Evolutionary conservation across 2,888 invertebrate species (phyloP).

Genomic region (Erebia ligea): DNA sequence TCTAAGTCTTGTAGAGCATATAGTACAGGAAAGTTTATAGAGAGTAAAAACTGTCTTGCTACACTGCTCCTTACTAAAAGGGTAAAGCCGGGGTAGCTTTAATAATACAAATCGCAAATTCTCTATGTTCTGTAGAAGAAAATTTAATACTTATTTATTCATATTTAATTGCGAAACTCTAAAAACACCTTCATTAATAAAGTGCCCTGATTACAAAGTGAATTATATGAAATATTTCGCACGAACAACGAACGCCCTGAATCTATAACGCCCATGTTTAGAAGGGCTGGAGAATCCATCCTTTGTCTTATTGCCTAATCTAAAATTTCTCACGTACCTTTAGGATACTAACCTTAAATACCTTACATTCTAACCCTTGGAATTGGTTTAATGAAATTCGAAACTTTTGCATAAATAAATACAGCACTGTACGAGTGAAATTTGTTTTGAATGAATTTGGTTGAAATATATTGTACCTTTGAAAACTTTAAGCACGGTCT

Average conservation of each 20-base stretch:
- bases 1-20: too few species aligned
- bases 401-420: conserved; percentile 30
- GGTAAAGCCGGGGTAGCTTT: background rate
- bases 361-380: conserved; percentile 33
- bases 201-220: background rate
- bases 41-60: too few species aligned
- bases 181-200: background rate
- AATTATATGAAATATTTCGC: conserved; percentile 4
- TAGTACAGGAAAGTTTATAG: too few species aligned
- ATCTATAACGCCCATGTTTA: conserved; percentile 21
- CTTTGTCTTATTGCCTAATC: conserved; percentile 39
- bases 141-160: background rate
- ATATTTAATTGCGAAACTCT: background rate
- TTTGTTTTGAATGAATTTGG: background rate
- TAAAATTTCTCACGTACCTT: conserved; percentile 38
- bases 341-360: conserved; percentile 38
- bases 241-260: background rate
- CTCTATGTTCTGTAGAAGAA: background rate
- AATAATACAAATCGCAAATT: background rate
- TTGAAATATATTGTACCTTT: background rate
- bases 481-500: background rate
- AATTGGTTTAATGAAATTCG: conserved; percentile 39
- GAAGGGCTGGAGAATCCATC: conserved; percentile 29
- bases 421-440: conserved; percentile 1
- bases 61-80: too few species aligned